phyloP scores from a whole-genome alignment of 2,113 vertebrate genomes.

The Prochilodus magdalenae region DNA sequence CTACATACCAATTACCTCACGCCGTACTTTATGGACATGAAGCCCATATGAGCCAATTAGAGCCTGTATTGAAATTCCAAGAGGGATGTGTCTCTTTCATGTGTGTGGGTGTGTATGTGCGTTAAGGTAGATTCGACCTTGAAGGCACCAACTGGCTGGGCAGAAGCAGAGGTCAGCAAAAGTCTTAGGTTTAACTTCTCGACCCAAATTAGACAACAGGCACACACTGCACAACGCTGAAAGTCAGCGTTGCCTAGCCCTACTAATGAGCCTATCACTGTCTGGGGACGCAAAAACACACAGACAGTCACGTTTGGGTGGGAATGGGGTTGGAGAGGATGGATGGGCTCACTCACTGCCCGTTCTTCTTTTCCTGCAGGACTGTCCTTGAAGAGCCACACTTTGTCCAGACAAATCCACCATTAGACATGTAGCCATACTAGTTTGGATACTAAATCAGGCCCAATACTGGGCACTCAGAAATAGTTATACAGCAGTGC shows the following conservation, averaged over 20 bases:
- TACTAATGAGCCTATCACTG: constrained; percentile 51
- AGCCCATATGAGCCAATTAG: constrained; percentile 51
- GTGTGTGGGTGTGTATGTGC: constrained; percentile 21
- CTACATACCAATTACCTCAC: constrained; percentile 52
- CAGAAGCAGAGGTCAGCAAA: constrained; percentile 33
- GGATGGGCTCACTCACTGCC: constrained; percentile 18
- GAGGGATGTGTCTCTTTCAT: constrained; percentile 24
- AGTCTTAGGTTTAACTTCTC: constrained; percentile 42
- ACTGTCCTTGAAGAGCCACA: constrained; percentile 8
- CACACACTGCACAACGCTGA: constrained; percentile 1
- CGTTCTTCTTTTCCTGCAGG: not conserved
- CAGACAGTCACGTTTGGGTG: constrained; percentile 19
- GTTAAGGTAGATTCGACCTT: constrained; percentile 26
- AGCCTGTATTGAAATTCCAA: constrained; percentile 54
- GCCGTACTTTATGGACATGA: constrained; percentile 46
- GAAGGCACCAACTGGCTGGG: constrained; percentile 22
- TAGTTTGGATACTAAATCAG: not conserved
- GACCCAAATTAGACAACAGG: constrained; percentile 53
- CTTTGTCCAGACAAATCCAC: not conserved
- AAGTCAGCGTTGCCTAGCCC: constrained; percentile 22
- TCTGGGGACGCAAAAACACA: constrained; percentile 33
- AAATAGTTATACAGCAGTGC: not conserved
- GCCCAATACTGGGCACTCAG: not conserved
- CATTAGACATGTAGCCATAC: not conserved
- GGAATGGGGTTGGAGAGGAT: not conserved